Base-by-base conservation (phyloP, 1,140 invertebrate species). In the Platyscapa corneri region DNA sequence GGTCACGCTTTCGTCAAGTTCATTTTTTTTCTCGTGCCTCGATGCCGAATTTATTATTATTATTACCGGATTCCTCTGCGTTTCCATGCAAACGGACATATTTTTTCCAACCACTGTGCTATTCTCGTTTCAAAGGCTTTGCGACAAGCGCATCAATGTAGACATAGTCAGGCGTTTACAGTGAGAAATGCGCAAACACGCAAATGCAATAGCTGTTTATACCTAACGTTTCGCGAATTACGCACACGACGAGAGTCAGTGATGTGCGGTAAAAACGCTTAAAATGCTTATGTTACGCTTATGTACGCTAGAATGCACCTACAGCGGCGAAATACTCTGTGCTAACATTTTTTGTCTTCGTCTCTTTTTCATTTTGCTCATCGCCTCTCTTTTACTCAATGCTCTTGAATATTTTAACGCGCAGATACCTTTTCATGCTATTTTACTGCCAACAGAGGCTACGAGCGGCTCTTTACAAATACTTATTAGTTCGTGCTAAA, bases 211-310 rank as follows among this genome's bases (percentile, higher is more conserved):
- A 42, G 49, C 70, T 42, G 49, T 53, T 30, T 42, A 30, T 49
- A 74, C 20, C 23, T n/a, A 74, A 74, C 75, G 76, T 85, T 85
- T 85, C 46, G 56, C 72, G 72, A 85, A 86, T 86, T 82, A 78
- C 80, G 85, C 75, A 34, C 78, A 67, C 56, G 60, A 53, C 64
- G 70, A 32, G 49, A 86, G 16, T 78, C 80, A 86, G 77, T 82
- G 85, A 82, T 64, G 85, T 75, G 85, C 75, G 85, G 23, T 70
- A 82, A 86, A 86, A 86, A 86, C 80, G 85, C 80, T 86, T 86
- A 86, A 86, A 86, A 86, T 78, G 85, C 80, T 86, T 86, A 78
- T 82, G 75, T 65, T 49, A 8, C 79, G 79, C 80, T 77, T 78
- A 82, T 16, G 20, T 70, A 81, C 85, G 70, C 53, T 82, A 76